A percentile compares a stretch with the other conserved stretches of the same genome.
Evolutionary conservation across 2,888 invertebrate species (phyloP).

Genomic region (Keiferia lycopersicella): DNA sequence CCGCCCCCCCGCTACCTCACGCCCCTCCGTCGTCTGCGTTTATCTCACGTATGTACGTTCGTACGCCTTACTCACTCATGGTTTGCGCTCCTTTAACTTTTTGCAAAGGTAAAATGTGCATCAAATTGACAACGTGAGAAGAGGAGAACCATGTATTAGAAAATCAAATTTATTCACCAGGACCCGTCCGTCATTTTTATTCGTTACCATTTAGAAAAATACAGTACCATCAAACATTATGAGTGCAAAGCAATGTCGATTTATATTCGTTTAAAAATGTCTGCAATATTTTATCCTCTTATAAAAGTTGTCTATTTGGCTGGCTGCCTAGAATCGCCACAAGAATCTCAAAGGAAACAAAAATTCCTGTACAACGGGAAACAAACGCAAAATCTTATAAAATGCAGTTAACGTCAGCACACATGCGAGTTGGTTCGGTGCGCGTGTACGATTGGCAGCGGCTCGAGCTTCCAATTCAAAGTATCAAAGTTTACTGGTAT

Average conservation of each 20-base stretch:
- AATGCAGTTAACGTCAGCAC: slow-evolving; percentile 73
- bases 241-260: slow-evolving; percentile 40
- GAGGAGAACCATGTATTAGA: not conserved
- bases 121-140: slow-evolving; percentile 17
- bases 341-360: slow-evolving; percentile 65
- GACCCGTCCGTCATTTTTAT: not conserved
- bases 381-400: slow-evolving; percentile 72
- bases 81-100: slow-evolving; percentile 25
- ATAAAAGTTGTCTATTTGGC: slow-evolving; percentile 72
- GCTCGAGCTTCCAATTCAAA: too few species aligned
- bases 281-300: slow-evolving; percentile 62
- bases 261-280: slow-evolving; percentile 60
- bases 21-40: slow-evolving; percentile 63
- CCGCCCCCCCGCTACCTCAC: slow-evolving; percentile 41
- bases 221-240: not conserved
- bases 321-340: slow-evolving; percentile 60
- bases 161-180: not conserved
- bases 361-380: slow-evolving; percentile 62
- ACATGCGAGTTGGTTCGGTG: slow-evolving; percentile 58
- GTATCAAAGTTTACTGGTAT: too few species aligned
- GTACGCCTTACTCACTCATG: slow-evolving; percentile 46
- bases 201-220: not conserved
- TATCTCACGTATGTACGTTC: slow-evolving; percentile 69
- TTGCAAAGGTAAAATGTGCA: slow-evolving; percentile 18
- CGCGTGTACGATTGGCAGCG: slow-evolving; percentile 30